Evolutionary conservation across 2,797 vertebrate species (phyloP).

Genomic region (Oryzias sinensis): DNA sequence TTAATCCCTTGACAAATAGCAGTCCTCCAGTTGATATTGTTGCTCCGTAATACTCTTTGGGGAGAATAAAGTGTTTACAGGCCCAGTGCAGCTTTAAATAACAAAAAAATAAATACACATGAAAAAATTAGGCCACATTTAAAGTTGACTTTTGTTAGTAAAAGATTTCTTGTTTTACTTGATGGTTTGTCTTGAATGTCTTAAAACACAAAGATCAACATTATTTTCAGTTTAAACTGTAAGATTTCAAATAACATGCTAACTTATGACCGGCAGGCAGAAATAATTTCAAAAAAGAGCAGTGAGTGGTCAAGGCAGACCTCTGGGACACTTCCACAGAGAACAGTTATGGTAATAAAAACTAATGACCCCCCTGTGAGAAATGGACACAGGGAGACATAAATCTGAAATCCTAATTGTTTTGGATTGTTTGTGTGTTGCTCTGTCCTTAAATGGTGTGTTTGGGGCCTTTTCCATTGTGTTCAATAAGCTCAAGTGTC

Average conservation of each 20-base stretch:
- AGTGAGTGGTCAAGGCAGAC: slow-evolving; percentile 36
- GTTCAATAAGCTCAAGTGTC: no score
- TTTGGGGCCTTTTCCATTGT: no score
- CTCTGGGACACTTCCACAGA: slow-evolving; percentile 18
- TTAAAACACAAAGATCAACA: background rate
- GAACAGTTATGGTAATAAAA: slow-evolving; percentile 35
- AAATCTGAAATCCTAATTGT: slow-evolving; percentile 34
- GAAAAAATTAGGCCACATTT: no score
- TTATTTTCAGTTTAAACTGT: background rate
- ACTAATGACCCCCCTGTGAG: slow-evolving; percentile 49
- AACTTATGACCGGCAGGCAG: background rate
- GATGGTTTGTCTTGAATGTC: background rate
- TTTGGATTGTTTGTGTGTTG: slow-evolving; percentile 12
- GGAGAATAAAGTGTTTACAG: slow-evolving; percentile 19
- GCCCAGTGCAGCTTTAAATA: background rate
- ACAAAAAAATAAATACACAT: background rate
- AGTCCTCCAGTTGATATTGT: slow-evolving; percentile 31
- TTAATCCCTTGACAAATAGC: slow-evolving; percentile 59
- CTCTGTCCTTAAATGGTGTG: no score
- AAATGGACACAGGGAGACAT: slow-evolving; percentile 32
- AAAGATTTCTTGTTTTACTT: background rate
- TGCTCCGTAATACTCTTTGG: slow-evolving; percentile 35
- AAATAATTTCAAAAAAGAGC: slow-evolving; percentile 35
- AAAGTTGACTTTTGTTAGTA: background rate
- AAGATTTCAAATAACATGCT: background rate